Evolutionary conservation across 2,113 vertebrate species (phyloP).

Genomic region (Amphiprion percula): DNA sequence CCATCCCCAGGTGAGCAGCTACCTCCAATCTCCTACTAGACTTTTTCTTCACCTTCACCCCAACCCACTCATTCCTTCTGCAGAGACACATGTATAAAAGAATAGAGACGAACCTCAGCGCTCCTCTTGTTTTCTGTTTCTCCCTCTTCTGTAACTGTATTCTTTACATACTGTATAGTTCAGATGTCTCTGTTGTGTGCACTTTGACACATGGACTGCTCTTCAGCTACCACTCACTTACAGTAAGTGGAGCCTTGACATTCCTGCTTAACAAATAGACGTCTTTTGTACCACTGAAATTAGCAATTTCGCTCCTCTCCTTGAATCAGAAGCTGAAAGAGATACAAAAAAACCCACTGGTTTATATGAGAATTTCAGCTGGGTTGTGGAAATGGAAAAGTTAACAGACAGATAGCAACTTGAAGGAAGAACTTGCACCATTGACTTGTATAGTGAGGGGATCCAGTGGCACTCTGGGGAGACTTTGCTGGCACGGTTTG

Average conservation of each 20-base stretch:
- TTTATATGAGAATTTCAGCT: background rate
- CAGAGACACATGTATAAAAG: constrained; percentile 29
- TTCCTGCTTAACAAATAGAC: constrained; percentile 6
- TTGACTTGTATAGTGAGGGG: too few species aligned
- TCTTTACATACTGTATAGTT: background rate
- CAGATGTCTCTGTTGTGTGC: constrained; percentile 4
- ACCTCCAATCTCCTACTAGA: constrained; percentile 42
- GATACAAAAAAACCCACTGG: background rate
- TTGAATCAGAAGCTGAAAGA: constrained; percentile 19
- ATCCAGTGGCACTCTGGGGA: too few species aligned
- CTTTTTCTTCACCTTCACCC: constrained; percentile 59
- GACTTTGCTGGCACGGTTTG: too few species aligned
- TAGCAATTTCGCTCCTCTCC: background rate
- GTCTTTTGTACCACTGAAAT: constrained; percentile 4
- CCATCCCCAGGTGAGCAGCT: constrained; percentile 69
- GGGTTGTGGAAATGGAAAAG: background rate
- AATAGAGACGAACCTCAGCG: constrained; percentile 21
- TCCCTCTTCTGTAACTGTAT: background rate
- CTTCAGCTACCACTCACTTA: background rate
- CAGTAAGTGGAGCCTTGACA: constrained; percentile 8
- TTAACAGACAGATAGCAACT: background rate
- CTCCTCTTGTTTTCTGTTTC: background rate
- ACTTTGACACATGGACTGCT: constrained; percentile 10
- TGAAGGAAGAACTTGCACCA: too few species aligned
- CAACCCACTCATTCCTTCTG: constrained; percentile 49